Evolutionary conservation across 92 coral and sea anemone genomes (phyloP).

Genomic region (Paramuricea clavata): DNA sequence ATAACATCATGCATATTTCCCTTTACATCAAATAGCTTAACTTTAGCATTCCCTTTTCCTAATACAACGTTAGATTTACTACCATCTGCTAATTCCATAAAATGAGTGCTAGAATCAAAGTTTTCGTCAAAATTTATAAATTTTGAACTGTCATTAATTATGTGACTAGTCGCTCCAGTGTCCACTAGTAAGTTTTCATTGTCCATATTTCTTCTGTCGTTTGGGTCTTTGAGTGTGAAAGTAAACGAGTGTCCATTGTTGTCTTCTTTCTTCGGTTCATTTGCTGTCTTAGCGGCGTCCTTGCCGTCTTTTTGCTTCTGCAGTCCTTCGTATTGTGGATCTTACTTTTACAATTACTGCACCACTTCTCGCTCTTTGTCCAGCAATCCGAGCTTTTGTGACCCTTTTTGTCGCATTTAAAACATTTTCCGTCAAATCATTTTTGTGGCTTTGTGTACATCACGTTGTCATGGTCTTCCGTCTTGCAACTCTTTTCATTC

Average conservation of each 20-base stretch:
- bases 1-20: constrained; percentile 47
- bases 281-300: constrained; percentile 25
- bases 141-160: constrained; percentile 46
- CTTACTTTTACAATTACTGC: not conserved
- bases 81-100: constrained; percentile 59
- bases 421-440: constrained; percentile 6
- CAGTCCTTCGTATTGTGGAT: constrained; percentile 35
- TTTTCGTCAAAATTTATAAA: constrained; percentile 50
- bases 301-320: not conserved
- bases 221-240: not conserved
- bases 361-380: constrained; percentile 31
- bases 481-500: constrained; percentile 9
- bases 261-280: constrained; percentile 1
- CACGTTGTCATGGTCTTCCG: not conserved
- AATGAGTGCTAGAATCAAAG: constrained; percentile 49
- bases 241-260: not conserved
- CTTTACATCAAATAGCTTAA: constrained; percentile 36
- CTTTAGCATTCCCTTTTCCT: constrained; percentile 45
- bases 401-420: constrained; percentile 30
- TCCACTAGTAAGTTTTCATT: constrained; percentile 31
- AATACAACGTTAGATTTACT: constrained; percentile 57
- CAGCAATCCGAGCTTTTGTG: constrained; percentile 36
- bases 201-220: not conserved
- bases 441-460: not conserved
- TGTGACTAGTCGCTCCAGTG: constrained; percentile 58